Evolutionary conservation across 2,113 vertebrate species (phyloP).

Genomic region (Girardinichthys multiradiatus): DNA sequence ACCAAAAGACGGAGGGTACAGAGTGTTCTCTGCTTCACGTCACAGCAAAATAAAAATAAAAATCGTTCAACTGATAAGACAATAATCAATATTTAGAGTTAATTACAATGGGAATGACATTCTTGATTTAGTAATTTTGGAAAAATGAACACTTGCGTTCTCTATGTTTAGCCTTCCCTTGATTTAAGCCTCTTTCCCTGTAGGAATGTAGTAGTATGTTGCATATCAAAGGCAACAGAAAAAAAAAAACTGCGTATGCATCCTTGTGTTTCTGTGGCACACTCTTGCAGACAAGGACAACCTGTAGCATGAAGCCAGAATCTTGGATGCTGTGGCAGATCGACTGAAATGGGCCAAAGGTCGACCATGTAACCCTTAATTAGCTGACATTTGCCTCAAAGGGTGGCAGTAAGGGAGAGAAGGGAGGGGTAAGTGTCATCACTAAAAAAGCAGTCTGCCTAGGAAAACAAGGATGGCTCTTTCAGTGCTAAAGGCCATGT

Average conservation of each 20-base stretch:
- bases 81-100: constrained; percentile 51
- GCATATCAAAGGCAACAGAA: constrained; percentile 56
- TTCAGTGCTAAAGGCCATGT: constrained; percentile 56
- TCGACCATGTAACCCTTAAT: constrained; percentile 75
- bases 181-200: constrained; percentile 45
- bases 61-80: constrained; percentile 35
- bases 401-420: constrained; percentile 16
- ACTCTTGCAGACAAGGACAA: constrained; percentile 10
- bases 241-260: constrained; percentile 14
- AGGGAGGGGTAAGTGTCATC: constrained; percentile 19
- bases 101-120: not conserved
- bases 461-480: constrained; percentile 30
- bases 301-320: constrained; percentile 34
- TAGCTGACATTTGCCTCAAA: constrained; percentile 81
- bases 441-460: constrained; percentile 35
- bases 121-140: not conserved
- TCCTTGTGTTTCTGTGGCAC: constrained; percentile 4
- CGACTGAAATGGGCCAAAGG: constrained; percentile 58
- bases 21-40: constrained; percentile 27
- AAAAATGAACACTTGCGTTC: not conserved
- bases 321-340: constrained; percentile 9
- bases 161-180: constrained; percentile 25
- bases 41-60: constrained; percentile 14
- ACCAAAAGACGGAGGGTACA: constrained; percentile 24
- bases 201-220: constrained; percentile 44